Conservation (phyloP, 2,113 vertebrate species). For the Trochalopteron elliotii region DNA sequence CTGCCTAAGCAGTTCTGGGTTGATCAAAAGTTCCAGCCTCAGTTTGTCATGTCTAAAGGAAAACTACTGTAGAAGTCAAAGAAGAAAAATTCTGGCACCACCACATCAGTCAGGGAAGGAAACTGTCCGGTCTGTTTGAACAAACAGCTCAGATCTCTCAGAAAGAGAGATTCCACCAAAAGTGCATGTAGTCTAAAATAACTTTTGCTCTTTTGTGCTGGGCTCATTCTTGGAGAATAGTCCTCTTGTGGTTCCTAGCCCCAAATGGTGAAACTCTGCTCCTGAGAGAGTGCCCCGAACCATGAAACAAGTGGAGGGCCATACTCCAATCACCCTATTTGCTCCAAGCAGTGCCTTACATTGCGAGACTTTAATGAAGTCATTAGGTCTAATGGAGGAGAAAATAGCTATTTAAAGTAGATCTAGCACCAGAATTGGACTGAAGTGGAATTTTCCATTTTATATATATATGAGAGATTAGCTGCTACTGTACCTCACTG, state of each 20-base stretch:
- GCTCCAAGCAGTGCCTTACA: background rate
- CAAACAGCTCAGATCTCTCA: fast-evolving
- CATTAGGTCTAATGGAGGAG: constrained; percentile 1
- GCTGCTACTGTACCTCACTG: background rate
- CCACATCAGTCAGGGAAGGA: background rate
- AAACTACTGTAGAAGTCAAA: background rate
- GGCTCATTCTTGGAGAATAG: background rate
- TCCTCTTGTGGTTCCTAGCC: background rate
- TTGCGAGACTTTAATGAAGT: background rate
- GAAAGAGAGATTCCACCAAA: background rate
- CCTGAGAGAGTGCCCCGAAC: background rate
- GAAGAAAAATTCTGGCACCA: background rate
- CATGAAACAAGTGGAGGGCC: background rate
- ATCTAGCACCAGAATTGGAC: background rate
- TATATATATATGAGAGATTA: background rate
- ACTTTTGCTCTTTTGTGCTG: background rate
- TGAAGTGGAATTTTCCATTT: constrained; percentile 53
- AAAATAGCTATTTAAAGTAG: constrained; percentile 31
- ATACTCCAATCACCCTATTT: background rate
- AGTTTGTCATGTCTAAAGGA: background rate
- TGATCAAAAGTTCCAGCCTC: background rate
- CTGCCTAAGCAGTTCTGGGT: background rate
- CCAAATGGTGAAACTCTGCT: background rate
- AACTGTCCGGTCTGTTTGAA: background rate
- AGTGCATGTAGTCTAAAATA: background rate